phyloP scores from a whole-genome alignment of 1,140 invertebrate genomes.

The Sinonovacula constricta region DNA sequence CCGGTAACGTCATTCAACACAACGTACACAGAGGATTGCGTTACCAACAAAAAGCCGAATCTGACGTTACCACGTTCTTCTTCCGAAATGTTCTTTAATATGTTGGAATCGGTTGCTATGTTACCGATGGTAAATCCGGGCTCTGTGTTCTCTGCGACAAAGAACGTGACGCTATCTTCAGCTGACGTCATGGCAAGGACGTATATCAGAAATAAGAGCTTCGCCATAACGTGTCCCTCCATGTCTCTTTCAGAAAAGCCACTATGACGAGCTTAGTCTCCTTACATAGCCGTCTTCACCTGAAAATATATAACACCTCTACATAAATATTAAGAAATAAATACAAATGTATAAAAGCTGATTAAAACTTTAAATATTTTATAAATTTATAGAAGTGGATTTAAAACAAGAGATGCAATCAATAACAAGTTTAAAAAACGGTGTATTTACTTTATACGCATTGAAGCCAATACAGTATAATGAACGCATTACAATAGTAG shows the following conservation, averaged over 20 bases:
- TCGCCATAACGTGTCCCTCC: neutral
- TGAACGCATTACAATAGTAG: too few relatives aligned
- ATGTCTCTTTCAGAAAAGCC: neutral
- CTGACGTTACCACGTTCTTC: neutral
- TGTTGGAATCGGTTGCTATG: slow-evolving; percentile 10
- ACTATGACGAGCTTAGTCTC: neutral
- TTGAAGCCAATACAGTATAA: too few relatives aligned
- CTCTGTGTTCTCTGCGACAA: slow-evolving; percentile 20
- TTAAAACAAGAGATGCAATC: too few relatives aligned
- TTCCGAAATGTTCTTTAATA: slow-evolving; percentile 11
- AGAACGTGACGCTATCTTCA: slow-evolving; percentile 9
- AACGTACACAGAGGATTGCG: slow-evolving; percentile 22
- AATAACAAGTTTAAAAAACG: too few relatives aligned
- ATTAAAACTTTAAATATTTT: too few relatives aligned
- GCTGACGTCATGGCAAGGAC: neutral
- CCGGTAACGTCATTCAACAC: slow-evolving; percentile 6
- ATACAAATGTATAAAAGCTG: neutral
- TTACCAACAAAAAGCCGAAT: neutral
- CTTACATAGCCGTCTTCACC: neutral
- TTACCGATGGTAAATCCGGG: slow-evolving; percentile 36
- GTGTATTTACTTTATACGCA: too few relatives aligned
- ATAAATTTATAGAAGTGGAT: too few relatives aligned
- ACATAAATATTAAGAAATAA: neutral
- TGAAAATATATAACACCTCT: neutral
- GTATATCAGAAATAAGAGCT: neutral